phyloP scores from a whole-genome alignment of 2,113 vertebrate species.

The Tenrec ecaudatus region DNA sequence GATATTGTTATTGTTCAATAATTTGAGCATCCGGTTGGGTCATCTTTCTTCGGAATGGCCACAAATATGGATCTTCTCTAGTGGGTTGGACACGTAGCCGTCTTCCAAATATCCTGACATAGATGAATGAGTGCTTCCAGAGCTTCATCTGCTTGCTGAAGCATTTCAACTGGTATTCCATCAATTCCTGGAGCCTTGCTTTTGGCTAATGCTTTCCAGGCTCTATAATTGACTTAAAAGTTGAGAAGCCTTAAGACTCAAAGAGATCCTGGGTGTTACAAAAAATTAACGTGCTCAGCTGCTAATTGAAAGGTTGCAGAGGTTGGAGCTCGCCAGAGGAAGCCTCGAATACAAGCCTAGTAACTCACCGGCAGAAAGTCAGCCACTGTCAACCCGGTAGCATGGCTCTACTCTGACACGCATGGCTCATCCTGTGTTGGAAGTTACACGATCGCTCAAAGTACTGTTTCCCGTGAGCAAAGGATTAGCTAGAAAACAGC shows the following conservation, averaged over 20 bases:
- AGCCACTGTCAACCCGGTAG: background rate
- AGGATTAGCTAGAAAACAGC: background rate
- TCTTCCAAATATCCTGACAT: too few relatives aligned
- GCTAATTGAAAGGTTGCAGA: background rate
- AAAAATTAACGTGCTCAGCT: background rate
- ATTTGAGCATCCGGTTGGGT: too few relatives aligned
- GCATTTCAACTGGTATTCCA: too few relatives aligned
- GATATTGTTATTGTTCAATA: too few relatives aligned
- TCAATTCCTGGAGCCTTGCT: too few relatives aligned
- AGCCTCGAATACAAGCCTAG: background rate
- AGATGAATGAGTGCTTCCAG: too few relatives aligned
- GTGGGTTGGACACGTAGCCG: too few relatives aligned
- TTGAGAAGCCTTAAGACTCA: background rate
- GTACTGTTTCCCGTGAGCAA: background rate
- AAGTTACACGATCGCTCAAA: background rate
- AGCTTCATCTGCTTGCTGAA: too few relatives aligned
- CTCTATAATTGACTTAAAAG: too few relatives aligned
- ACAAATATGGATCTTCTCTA: too few relatives aligned
- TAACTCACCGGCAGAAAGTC: background rate
- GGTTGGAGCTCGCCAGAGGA: background rate
- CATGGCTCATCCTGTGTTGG: background rate
- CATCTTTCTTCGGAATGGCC: too few relatives aligned
- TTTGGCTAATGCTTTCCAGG: too few relatives aligned
- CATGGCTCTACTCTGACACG: background rate
- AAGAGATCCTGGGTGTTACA: background rate